Base-by-base conservation (phyloP, 1,140 invertebrate genomes). In the Philopotamus ludificatus region DNA sequence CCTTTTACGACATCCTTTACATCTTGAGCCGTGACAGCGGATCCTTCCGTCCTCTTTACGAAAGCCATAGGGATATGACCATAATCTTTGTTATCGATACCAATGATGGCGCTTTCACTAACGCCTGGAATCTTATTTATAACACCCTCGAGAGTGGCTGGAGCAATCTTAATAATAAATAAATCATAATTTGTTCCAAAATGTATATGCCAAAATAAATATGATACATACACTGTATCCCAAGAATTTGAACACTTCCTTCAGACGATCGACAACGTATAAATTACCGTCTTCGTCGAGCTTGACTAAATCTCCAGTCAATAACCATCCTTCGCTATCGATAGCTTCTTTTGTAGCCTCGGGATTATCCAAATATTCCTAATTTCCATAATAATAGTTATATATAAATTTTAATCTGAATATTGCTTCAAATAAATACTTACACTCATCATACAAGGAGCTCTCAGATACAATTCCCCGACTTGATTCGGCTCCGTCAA, bases 251-350 rank as follows among this genome's bases (percentile, higher is more conserved):
- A 90, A 85, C n/a, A 90, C 75, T 67, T 89, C 83, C 72, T 91
- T 91, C 1, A 89, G 73, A 50, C 89, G 74, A 72, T 90, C 89
- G 9, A 86, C 80, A 68, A 90, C 84, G 68, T 76, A 87, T 60
- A 86, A 81, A 65, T 82, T 81, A 23, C 79, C 82, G n/a, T 87
- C 78, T 53, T 84, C 75, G 70, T 91, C 87, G 71, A 84, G 82
- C 71, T 86, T 87, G 10, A 84, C 88, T 16, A 90, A 74, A 73
- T 92, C 89, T 51, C 89, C 89, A 23, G 90, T 90, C 72, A 87
- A 85, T 16, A 91, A 80, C 89, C 89, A 92, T 0, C 86, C 83
- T 50, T 88, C 84, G 34, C 74, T 71, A 62, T 86, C 83, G 28
- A 91, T 84, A 0, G 81, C 84, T 39, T 84, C 80, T 12, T 73